Evolutionary conservation across 2,888 invertebrate genomes (phyloP).

Genomic region (Microctonus brassicae): DNA sequence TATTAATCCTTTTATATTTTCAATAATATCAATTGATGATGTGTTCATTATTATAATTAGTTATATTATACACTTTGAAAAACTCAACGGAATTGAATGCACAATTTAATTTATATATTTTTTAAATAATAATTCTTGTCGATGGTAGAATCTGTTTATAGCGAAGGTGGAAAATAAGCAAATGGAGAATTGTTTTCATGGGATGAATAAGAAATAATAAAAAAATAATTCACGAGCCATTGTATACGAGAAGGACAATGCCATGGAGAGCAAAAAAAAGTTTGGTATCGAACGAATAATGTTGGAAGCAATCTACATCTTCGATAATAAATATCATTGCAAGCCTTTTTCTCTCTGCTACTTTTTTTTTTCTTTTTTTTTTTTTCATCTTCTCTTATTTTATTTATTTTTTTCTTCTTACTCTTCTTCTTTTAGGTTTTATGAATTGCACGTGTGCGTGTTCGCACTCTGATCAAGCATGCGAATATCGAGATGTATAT

Average conservation of each 20-base stretch:
- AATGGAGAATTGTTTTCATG: neutral
- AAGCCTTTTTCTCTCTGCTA: neutral
- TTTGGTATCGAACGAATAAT: conserved; percentile 43
- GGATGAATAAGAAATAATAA: neutral
- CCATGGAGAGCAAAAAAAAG: conserved; percentile 50
- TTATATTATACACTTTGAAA: neutral
- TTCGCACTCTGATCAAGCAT: conserved; percentile 42
- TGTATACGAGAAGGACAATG: conserved; percentile 59
- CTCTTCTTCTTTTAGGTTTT: neutral
- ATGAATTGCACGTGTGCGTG: conserved; percentile 14
- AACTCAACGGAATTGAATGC: neutral
- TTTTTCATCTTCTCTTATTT: neutral
- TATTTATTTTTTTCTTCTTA: no score
- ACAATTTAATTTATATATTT: neutral
- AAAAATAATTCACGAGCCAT: conserved; percentile 18
- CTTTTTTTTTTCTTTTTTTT: neutral
- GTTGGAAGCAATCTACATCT: conserved; percentile 63
- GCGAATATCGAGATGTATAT: conserved; percentile 54
- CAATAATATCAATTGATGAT: neutral
- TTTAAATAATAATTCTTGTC: neutral
- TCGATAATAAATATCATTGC: conserved; percentile 60
- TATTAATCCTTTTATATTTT: no score
- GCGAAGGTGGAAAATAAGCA: neutral
- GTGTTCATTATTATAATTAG: neutral
- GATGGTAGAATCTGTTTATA: neutral